Evolutionary conservation across 2,888 invertebrate species (phyloP).

Genomic region (Morinoia aosen): DNA sequence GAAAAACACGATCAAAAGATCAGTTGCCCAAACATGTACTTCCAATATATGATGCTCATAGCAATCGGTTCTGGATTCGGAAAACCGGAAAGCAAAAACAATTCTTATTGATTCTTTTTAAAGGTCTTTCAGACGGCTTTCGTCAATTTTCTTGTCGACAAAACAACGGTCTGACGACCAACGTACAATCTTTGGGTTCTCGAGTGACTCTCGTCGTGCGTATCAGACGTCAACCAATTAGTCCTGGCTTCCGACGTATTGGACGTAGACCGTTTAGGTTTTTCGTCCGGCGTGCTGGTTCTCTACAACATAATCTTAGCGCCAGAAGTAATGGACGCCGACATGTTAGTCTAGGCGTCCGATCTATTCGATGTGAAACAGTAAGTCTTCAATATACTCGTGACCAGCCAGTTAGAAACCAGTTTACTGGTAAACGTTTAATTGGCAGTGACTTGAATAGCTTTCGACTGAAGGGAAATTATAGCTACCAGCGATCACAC

Average conservation of each 20-base stretch:
- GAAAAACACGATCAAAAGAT: not conserved
- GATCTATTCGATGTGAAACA: not conserved
- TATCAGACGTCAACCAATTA: not conserved
- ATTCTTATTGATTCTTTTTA: not conserved
- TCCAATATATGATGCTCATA: not conserved
- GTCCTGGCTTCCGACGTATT: not conserved
- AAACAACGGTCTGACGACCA: not conserved
- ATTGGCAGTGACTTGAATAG: not conserved
- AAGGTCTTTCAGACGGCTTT: not conserved
- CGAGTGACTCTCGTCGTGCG: not conserved
- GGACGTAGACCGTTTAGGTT: not conserved
- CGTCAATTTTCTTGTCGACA: not conserved
- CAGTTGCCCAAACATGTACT: not conserved
- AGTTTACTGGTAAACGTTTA: not conserved
- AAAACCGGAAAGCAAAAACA: not conserved
- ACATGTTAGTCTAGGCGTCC: not conserved
- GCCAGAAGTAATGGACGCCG: not conserved
- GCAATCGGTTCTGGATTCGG: not conserved
- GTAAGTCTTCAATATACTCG: too few species aligned
- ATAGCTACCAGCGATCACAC: not conserved
- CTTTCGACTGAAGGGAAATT: not conserved
- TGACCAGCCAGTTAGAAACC: not conserved
- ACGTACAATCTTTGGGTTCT: not conserved
- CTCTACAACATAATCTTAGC: not conserved
- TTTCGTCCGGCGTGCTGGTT: not conserved